Percentiles rank a stretch among this genome's conserved stretches.
Conservation (phyloP, 2,888 invertebrate species). For the Cotesia congregata region DNA sequence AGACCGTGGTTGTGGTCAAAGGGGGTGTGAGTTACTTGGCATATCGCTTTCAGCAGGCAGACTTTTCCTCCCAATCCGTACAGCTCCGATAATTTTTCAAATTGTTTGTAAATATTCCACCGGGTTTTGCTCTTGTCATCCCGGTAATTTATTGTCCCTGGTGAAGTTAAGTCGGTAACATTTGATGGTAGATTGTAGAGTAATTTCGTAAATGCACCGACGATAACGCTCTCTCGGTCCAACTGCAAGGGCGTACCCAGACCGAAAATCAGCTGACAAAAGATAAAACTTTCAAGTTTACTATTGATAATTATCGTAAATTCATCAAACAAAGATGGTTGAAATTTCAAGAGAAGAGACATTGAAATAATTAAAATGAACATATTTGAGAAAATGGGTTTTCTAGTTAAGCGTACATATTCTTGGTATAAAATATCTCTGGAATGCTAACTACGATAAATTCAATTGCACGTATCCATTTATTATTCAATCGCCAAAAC, state of each 20-base stretch:
- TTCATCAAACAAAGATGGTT: no score
- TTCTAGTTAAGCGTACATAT: background rate
- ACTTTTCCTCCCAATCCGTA: slow-evolving; percentile 71
- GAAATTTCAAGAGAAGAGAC: background rate
- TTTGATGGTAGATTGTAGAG: slow-evolving; percentile 68
- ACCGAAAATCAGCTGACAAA: slow-evolving; percentile 67
- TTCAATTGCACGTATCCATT: slow-evolving; percentile 20
- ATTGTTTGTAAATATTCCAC: slow-evolving; percentile 79
- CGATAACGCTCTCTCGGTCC: slow-evolving; percentile 67
- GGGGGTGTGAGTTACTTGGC: slow-evolving; percentile 81
- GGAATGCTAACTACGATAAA: slow-evolving; percentile 8
- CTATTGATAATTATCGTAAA: background rate
- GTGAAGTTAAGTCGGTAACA: slow-evolving; percentile 65
- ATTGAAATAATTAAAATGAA: background rate
- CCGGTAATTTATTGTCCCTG: slow-evolving; percentile 56
- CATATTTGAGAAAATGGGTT: background rate
- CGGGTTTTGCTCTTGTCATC: slow-evolving; percentile 55
- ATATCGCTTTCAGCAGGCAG: slow-evolving; percentile 83
- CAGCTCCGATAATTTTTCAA: slow-evolving; percentile 74
- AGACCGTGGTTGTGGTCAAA: slow-evolving; percentile 80
- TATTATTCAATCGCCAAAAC: slow-evolving; percentile 33
- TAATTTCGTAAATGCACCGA: slow-evolving; percentile 68
- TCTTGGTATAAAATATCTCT: background rate
- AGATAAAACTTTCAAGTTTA: slow-evolving; percentile 12
- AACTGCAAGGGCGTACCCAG: slow-evolving; percentile 69